Base-by-base conservation (phyloP, 2,888 invertebrate genomes). In the Apotomis turbidana region DNA sequence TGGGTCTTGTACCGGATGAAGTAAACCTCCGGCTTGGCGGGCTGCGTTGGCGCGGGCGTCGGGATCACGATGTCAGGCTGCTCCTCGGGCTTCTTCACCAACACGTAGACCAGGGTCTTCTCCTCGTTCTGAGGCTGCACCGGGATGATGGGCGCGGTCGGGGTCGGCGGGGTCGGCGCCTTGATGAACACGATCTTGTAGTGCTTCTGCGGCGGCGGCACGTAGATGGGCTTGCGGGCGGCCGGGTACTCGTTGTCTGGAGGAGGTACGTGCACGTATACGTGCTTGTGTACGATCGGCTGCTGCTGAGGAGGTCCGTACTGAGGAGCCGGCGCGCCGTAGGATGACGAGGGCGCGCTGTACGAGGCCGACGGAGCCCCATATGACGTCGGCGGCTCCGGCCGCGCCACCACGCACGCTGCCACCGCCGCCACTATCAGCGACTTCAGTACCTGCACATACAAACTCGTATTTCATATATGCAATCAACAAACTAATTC, bases 211-310 rank as follows among this genome's bases (percentile, higher is more conserved):
- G 97, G 95, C 66, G 94, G 93, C 71, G 93, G 90, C 75, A 94
- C 94, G 77, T 91, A 87, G 81, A 94, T 90, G 57, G 83, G 93
- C 79, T 93, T 94, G 77, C 86, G 96, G 27, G 96, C 95, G 27
- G 95, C 94, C 52, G 95, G 95, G 83, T 96, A 94, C 82, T 97
- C 97, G 46, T 96, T 96, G 88, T 97, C 97, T 81, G 97, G 97
- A 71, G 97, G 97, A 63, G 97, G 97, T 15, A 97, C 97, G 88
- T 97, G 97, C 15, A 98, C 97, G 91, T 97, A 98, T 12, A 98
- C 97, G 86, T 97, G 97, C 85, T 98, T 98, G 90, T 97, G 97
- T 67, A 97, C 95, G 55, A 97, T 96, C 70, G 97, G 96, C 73
- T 95, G 95, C 81, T 95, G 96, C 75, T 94, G 93, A 0, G 97